Percentiles rank a stretch among this genome's conserved stretches.
These are phyloP conservation scores for Hydrozoanthus gracilis DNA, from an alignment of 92 coral and sea anemone genomes.

Conservation along the genomic window DNA sequence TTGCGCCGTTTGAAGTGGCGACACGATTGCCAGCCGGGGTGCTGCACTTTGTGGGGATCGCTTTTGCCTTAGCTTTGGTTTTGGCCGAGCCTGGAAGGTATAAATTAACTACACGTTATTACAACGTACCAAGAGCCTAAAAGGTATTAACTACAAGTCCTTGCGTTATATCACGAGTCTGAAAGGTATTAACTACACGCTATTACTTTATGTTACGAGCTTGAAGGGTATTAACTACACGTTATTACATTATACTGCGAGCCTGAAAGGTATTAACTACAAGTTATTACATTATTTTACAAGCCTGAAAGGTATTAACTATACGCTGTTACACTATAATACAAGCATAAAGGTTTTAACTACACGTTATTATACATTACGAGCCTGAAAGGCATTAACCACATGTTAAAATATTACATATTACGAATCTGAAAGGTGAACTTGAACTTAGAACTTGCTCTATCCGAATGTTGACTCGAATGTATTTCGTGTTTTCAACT, in stretches of 20 bases:
- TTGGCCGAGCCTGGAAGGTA: conserved; percentile 22
- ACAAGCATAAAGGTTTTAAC: neutral
- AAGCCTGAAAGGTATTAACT: neutral
- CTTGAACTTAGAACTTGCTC: neutral
- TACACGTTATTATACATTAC: neutral
- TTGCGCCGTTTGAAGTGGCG: neutral
- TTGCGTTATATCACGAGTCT: neutral
- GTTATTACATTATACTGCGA: neutral
- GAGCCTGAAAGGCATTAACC: neutral
- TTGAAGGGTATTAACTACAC: neutral
- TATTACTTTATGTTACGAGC: neutral
- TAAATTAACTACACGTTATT: neutral
- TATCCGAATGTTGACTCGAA: no score
- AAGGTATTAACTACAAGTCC: neutral
- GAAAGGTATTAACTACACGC: neutral
- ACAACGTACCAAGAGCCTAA: neutral
- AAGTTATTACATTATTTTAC: neutral
- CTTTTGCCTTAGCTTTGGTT: conserved; percentile 16
- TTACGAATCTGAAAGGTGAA: neutral
- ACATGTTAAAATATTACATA: neutral
- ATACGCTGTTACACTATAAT: neutral
- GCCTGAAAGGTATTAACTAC: neutral
- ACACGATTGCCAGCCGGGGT: neutral
- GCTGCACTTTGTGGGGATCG: conserved; percentile 6
- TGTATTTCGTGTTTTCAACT: no score